These are phyloP conservation scores for Chelonus insularis DNA, from an alignment of 1,140 invertebrate genomes.

Conservation along the genomic window DNA sequence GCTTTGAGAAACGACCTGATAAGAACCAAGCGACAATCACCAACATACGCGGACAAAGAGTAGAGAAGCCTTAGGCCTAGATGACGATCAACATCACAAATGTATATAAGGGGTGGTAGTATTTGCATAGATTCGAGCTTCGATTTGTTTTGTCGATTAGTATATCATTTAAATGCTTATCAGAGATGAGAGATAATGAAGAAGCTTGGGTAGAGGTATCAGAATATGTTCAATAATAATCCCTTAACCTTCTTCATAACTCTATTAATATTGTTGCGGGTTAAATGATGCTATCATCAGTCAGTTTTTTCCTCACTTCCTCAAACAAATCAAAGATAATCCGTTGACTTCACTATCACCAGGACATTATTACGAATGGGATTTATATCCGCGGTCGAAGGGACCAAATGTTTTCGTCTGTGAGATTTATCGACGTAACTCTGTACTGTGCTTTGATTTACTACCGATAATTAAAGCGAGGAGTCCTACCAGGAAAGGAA, in stretches of 20 bases:
- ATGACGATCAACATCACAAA: background rate
- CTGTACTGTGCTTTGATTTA: constrained; percentile 44
- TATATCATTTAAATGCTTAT: too few relatives aligned
- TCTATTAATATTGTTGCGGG: too few relatives aligned
- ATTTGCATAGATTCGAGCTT: constrained; percentile 46
- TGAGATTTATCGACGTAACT: constrained; percentile 49
- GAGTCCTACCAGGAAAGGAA: constrained; percentile 13
- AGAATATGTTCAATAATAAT: too few relatives aligned
- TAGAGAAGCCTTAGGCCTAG: background rate
- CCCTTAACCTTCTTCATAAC: too few relatives aligned
- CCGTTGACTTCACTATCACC: constrained; percentile 15
- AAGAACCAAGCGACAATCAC: constrained; percentile 39
- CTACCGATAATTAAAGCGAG: constrained; percentile 57
- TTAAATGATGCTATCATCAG: too few relatives aligned
- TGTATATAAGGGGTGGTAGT: constrained; percentile 12
- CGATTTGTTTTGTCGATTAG: constrained; percentile 44
- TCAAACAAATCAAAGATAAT: constrained; percentile 12
- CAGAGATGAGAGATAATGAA: too few relatives aligned
- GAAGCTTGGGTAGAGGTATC: too few relatives aligned
- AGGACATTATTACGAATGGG: constrained; percentile 26
- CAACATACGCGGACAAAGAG: background rate
- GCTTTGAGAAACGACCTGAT: constrained; percentile 51
- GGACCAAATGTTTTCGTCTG: constrained; percentile 35
- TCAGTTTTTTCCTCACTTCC: background rate
- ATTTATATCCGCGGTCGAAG: constrained; percentile 34